A percentile compares a stretch with the other conserved stretches of the same genome.
Conservation (phyloP, 1,140 invertebrate species). For the Samia ricini region DNA sequence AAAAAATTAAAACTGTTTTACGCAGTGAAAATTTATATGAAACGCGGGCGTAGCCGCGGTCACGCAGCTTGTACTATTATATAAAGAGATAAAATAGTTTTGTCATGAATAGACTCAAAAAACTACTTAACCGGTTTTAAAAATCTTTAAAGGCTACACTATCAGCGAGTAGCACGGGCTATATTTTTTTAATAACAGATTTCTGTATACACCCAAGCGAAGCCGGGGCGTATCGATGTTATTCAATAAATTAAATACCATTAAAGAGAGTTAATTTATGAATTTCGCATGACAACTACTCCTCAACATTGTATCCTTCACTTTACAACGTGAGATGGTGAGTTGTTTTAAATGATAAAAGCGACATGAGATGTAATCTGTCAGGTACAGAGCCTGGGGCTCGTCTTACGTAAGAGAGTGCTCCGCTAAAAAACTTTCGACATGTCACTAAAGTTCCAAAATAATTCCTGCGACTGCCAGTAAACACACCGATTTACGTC, state of each 20-base stretch:
- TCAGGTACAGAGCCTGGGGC: constrained; percentile 29
- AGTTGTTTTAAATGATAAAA: constrained; percentile 17
- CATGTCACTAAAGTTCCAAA: constrained; percentile 60
- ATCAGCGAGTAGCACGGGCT: too few species aligned
- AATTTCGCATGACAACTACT: not conserved
- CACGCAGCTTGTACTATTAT: too few species aligned
- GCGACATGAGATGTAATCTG: constrained; percentile 53
- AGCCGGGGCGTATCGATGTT: too few species aligned
- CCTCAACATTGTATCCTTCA: constrained; percentile 7
- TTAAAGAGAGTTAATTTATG: not conserved
- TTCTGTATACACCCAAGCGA: too few species aligned
- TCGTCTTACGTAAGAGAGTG: constrained; percentile 47
- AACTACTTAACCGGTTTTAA: too few species aligned
- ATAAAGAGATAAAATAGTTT: too few species aligned
- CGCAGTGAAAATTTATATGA: too few species aligned
- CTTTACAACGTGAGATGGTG: constrained; percentile 1
- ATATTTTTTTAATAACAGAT: too few species aligned
- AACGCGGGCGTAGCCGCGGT: too few species aligned
- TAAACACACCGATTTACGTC: constrained; percentile 57
- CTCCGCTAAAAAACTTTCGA: constrained; percentile 47
- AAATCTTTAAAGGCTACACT: too few species aligned
- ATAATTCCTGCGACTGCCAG: constrained; percentile 48
- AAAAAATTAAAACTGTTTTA: too few species aligned
- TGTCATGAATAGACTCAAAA: too few species aligned
- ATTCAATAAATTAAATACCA: not conserved